Evolutionary conservation across 2,797 vertebrate genomes (phyloP), one percentile per base, ranked within the genome.

Genomic region (Masticophis lateralis): DNA sequence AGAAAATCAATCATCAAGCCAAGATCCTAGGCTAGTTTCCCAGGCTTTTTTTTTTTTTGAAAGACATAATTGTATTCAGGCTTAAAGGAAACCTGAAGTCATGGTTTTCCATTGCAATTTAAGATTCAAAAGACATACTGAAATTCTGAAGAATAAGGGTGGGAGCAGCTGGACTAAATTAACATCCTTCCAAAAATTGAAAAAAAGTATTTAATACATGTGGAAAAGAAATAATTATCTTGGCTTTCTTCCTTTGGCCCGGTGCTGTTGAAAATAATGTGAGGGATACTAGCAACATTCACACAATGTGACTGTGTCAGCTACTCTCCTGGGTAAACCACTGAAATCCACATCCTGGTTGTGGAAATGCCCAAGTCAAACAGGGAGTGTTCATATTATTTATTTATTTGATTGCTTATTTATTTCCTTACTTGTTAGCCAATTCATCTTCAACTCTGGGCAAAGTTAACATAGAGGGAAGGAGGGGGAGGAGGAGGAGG

Each of bases 1-100:
- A 94, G 53, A 86, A 94, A 94, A 20, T 27, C 60, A 27, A 63
- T 56, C 90, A 83, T 14, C 8, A 53, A 28, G 43, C 66, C 86
- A 89, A 14, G 51, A 28, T 89, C 88, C 61, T 59, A 87, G 88
- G 74, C 91, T 69, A 88, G 93, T 86, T 83, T 93, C 93, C 93
- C 90, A 93, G 87, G 28, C 16, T 83, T 83, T 47, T 83, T 79
- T 20, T n/a, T n/a, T 74, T 83, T 83, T 47, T 83, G 53, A 92
- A 61, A 6, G 37, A 92, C 51, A 55, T 79, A 92, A 90, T 89
- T 91, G 47, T 86, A 32, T 60, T 83, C 63, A 88, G 10, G 32
- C 59, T 89, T 90, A 63, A 53, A 89, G 87, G 74, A 89, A 93
- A 86, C 37, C 90, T 92, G 91, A 90, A 66, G 87, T 86, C 90